Evolutionary conservation across 2,797 vertebrate species (phyloP).

Genomic region (Scyliorhinus canicula): DNA sequence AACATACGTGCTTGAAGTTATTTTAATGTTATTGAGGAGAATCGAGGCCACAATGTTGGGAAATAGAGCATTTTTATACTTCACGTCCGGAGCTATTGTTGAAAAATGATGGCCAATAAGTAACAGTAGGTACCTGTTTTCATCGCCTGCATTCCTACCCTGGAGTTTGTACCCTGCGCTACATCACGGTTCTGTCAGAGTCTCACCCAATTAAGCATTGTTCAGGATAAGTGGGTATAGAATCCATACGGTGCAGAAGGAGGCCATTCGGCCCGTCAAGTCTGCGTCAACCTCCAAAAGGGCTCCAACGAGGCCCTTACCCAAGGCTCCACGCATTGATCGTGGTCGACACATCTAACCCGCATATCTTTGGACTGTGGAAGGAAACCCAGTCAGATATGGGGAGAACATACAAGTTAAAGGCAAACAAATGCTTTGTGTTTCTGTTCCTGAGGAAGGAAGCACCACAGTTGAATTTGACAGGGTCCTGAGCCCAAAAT

Average conservation of each 20-base stretch:
- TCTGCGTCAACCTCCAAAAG: no score
- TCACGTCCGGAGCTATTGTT: neutral
- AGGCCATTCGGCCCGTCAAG: no score
- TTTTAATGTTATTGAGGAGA: neutral
- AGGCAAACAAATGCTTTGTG: neutral
- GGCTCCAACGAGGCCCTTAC: no score
- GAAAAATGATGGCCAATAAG: neutral
- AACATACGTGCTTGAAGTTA: no score
- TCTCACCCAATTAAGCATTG: neutral
- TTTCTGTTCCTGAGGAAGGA: neutral
- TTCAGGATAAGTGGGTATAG: neutral
- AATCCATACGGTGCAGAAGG: no score
- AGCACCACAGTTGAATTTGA: neutral
- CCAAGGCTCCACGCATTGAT: no score
- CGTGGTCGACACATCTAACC: no score
- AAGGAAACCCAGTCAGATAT: no score
- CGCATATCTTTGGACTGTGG: no score
- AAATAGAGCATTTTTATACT: neutral
- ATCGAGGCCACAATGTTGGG: neutral
- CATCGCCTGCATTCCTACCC: neutral
- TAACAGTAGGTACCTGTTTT: no score
- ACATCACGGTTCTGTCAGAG: neutral
- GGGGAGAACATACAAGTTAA: no score
- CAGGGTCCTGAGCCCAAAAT: neutral
- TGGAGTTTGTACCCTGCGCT: neutral